Evolutionary conservation across 2,888 invertebrate species (phyloP).

Genomic region (Netelia virgata): DNA sequence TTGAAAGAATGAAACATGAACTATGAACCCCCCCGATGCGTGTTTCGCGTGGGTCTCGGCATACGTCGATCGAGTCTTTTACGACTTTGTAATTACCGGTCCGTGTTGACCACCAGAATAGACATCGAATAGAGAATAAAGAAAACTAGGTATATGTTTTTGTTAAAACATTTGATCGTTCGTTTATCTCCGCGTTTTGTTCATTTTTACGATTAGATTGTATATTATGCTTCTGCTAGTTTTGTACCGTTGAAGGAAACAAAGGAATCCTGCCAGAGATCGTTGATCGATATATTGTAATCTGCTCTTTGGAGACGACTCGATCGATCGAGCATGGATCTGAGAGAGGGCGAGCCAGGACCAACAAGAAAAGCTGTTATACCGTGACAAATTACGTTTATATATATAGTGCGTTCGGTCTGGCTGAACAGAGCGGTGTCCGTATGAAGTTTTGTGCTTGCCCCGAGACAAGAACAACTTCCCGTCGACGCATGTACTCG

Average conservation of each 20-base stretch:
- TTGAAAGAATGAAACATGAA: conserved; percentile 75
- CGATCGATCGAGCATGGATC: neutral
- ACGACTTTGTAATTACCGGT: conserved; percentile 79
- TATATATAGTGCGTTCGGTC: neutral
- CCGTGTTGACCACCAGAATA: conserved; percentile 49
- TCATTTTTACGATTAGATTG: neutral
- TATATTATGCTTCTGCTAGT: neutral
- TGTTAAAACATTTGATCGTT: neutral
- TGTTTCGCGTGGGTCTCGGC: conserved; percentile 53
- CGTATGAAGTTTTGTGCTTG: conserved; percentile 38
- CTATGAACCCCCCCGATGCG: conserved; percentile 72
- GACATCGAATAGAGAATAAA: conserved; percentile 18
- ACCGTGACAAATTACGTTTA: conserved; percentile 55
- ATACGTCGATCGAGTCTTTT: conserved; percentile 76
- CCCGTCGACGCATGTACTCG: conserved; percentile 56
- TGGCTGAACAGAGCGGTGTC: conserved; percentile 42
- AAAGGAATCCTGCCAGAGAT: neutral
- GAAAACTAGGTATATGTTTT: neutral
- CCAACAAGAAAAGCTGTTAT: conserved; percentile 25
- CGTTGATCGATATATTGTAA: neutral
- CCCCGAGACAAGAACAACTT: conserved; percentile 52
- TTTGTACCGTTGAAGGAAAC: neutral
- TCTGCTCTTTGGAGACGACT: neutral
- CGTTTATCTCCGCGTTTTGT: neutral
- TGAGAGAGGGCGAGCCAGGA: neutral